phyloP scores from a whole-genome alignment of 2,888 invertebrate species.

The Linhomoeus sp. region DNA sequence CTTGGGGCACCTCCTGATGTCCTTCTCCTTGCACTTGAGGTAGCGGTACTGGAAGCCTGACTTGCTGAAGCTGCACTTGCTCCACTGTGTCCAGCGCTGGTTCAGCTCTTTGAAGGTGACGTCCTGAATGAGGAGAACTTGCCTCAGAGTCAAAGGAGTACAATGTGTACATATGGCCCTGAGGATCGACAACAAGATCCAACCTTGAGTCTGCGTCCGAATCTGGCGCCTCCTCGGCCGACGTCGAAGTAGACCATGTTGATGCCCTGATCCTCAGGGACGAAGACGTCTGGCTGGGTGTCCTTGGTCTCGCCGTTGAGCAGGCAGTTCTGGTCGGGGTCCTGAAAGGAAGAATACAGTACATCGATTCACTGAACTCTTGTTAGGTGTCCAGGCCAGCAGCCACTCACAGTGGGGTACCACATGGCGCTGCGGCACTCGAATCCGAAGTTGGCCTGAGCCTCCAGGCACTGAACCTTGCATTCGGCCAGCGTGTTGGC shows the following conservation, averaged over 20 bases:
- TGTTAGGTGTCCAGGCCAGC: constrained; percentile 3
- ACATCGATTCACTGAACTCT: too few relatives aligned
- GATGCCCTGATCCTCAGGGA: constrained; percentile 11
- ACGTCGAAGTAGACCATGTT: constrained; percentile 22
- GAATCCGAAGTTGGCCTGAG: constrained; percentile 11
- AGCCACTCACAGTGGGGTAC: constrained; percentile 12
- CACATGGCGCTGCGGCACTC: constrained; percentile 11
- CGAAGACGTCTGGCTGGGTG: constrained; percentile 11
- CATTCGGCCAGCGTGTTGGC: constrained; percentile 10
- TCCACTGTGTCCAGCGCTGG: constrained; percentile 11
- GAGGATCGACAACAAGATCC: too few relatives aligned
- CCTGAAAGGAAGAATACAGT: constrained; percentile 12
- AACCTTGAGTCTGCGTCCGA: too few relatives aligned
- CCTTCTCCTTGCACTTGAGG: constrained; percentile 12
- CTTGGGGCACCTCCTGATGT: constrained; percentile 14
- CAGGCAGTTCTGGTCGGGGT: constrained; percentile 13
- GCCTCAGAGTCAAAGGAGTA: too few relatives aligned
- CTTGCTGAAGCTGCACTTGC: constrained; percentile 7
- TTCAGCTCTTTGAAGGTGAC: too few relatives aligned
- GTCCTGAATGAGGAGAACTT: too few relatives aligned
- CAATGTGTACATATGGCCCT: too few relatives aligned
- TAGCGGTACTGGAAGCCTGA: constrained; percentile 10
- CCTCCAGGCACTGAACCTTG: constrained; percentile 9
- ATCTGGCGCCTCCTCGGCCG: not conserved
- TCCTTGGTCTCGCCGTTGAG: constrained; percentile 10